Evolutionary conservation across 2,113 vertebrate species (phyloP), one percentile per base, ranked within the genome.

Genomic region (Chaenogobius annularis): DNA sequence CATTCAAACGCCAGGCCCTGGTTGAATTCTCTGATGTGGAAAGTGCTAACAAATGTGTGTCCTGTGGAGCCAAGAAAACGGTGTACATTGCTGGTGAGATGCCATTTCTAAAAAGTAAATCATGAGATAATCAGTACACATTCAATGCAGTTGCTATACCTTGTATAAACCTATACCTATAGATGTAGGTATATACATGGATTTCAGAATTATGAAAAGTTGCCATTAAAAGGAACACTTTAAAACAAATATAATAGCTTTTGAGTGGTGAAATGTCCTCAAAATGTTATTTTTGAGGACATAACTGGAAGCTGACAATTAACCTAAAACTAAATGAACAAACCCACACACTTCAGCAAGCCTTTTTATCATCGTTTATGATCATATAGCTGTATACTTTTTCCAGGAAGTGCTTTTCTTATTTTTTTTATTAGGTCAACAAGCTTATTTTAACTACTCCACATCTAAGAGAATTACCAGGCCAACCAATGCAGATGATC

Each of bases 391-490:
- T 59, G 11, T 59, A 14, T 31, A 8, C 31, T 37, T 37, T 15
- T 37, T 31, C 8, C 15, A 5, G 17, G 26, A 13, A 17, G 10
- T 26, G 13, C 22, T 15, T 3, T 1, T 63, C 15, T 63, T 63
- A 14, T 78, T 0, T 77, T 48, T 67, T 83, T 93, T 77, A 31
- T 31, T 94, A 83, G 97, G 97, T 5, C 96, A 98, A 64, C 97
- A 98, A 75, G 97, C 96, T 19, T 98, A 96, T 87, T 98, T 98
- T 87, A 99, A 99, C 89, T 99, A 97, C 78, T 99, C 97, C 63
- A 99, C 97, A 47, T 98, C 96, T 82, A 96, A 98, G 90, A 94
- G 96, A 79, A 99, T 99, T 89, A 97, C 97, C 54, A 93, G 97
- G 10, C 97, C 97, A 12, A 96, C 95, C 74, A 97, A 98, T 66